Evolutionary conservation across 37 sponge, comb jelly and placozoan genomes (phyloP), one percentile per base, ranked within the genome.

Genomic region (Axinella damicornis): DNA sequence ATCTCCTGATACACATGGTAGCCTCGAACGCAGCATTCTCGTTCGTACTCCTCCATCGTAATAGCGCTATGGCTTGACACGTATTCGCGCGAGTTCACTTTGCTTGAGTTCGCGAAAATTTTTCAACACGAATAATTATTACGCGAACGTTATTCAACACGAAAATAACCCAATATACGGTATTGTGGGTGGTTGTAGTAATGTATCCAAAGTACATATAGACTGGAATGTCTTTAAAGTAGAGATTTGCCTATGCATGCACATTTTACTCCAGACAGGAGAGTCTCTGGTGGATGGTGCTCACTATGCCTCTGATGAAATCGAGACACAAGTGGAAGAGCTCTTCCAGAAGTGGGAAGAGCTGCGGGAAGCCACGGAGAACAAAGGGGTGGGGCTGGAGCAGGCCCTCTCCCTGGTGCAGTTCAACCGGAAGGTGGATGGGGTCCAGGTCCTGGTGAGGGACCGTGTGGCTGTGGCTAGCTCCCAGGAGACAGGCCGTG

Each of bases 271-370:
- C 27, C 70, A 95, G 93, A 84, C 79, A 57, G 97, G 97, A 0
- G 87, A 97, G 75, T 65, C 73, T 28, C 82, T 97, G 60, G 65
- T 97, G 20, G 87, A 82, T 9, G 70, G 57, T 20, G 77, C 85
- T 35, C 97, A 97, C 71, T 97, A 94, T 82, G 97, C 94, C 12
- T 46, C 77, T 20, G 89, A 78, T 52, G 93, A 95, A 32, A 92
- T 95, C 54, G 87, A 90, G 30, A 22, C 63, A 6, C 66, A 76
- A 39, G 82, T 94, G 61, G 78, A 92, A 21, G 87, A 74, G 54
- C 72, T 92, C 14, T 89, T 92, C 56, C 41, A 60, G 17, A 61
- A 74, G 80, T 95, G 96, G 96, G 81, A 86, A 17, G 86, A 92
- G 57, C 81, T 95, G 20, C 57, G 80, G 15, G 68, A 65, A 70